A percentile compares a stretch with the other conserved stretches of the same genome.
phyloP scores from a whole-genome alignment of 2,888 invertebrate genomes.

The Catotricha subobsoleta region DNA sequence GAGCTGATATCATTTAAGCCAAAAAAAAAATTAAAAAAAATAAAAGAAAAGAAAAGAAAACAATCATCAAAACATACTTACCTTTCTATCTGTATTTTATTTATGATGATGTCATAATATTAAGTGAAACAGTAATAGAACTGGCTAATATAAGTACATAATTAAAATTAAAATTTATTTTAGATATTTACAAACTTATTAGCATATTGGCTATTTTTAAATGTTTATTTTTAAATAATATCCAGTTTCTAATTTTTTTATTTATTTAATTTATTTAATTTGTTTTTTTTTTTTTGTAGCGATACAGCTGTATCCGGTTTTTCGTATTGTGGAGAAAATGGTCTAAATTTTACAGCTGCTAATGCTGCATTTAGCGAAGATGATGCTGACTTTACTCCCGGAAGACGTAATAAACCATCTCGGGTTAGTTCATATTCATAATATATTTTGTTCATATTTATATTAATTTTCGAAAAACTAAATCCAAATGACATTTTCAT shows the following conservation, averaged over 20 bases:
- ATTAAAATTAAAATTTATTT: neutral
- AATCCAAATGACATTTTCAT: neutral
- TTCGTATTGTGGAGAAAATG: constrained; percentile 31
- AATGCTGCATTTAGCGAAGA: constrained; percentile 46
- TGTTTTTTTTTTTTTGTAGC: constrained; percentile 18
- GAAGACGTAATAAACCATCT: constrained; percentile 56
- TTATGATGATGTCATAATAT: neutral
- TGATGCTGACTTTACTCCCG: constrained; percentile 50
- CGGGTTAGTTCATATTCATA: constrained; percentile 33
- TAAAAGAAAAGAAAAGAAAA: too few species aligned
- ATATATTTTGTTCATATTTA: constrained; percentile 8
- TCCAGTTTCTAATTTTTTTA: neutral
- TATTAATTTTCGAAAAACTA: constrained; percentile 5
- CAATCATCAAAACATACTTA: too few species aligned
- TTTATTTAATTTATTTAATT: neutral
- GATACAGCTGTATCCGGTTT: constrained; percentile 31
- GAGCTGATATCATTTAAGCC: too few species aligned
- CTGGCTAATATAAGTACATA: neutral
- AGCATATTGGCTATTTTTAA: neutral
- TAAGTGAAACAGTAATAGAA: neutral
- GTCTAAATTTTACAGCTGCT: constrained; percentile 46
- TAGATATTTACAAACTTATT: neutral
- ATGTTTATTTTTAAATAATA: neutral
- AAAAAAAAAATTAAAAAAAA: too few species aligned
- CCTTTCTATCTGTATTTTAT: too few species aligned